A percentile compares a stretch with the other conserved stretches of the same genome.
phyloP scores from a whole-genome alignment of 2,113 vertebrate species.

The Eurystomus gularis region DNA sequence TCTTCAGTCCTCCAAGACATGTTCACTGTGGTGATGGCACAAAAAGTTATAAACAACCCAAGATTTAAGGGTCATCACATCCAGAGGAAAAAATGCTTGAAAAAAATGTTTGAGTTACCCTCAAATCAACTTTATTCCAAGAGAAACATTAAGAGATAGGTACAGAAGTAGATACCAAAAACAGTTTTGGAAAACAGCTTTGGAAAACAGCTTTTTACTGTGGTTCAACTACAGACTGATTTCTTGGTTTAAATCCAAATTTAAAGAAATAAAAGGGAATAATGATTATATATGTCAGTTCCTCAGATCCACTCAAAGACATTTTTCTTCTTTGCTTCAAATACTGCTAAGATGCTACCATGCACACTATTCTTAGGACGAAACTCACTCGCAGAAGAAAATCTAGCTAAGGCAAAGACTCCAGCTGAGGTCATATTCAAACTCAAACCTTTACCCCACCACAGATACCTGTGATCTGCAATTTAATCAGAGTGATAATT shows the following conservation, averaged over 20 bases:
- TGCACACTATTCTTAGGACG: not conserved
- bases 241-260: not conserved
- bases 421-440: not conserved
- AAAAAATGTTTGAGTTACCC: not conserved
- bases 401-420: not conserved
- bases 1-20: not conserved
- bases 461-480: not conserved
- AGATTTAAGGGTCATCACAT: not conserved
- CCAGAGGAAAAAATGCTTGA: not conserved
- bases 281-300: not conserved
- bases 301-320: not conserved
- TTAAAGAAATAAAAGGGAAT: not conserved
- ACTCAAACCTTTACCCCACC: not conserved
- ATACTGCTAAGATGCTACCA: not conserved
- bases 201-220: not conserved
- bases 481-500: not conserved
- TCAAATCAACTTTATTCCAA: not conserved
- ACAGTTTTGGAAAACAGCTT: not conserved
- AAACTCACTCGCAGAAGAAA: not conserved
- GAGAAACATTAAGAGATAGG: not conserved
- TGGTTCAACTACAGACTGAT: not conserved
- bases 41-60: not conserved
- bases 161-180: not conserved
- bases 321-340: not conserved
- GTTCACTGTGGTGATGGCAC: not conserved